Evolutionary conservation across 2,888 invertebrate species (phyloP), one percentile per base, ranked within the genome.

Genomic region (Cecidostiba fungosa): DNA sequence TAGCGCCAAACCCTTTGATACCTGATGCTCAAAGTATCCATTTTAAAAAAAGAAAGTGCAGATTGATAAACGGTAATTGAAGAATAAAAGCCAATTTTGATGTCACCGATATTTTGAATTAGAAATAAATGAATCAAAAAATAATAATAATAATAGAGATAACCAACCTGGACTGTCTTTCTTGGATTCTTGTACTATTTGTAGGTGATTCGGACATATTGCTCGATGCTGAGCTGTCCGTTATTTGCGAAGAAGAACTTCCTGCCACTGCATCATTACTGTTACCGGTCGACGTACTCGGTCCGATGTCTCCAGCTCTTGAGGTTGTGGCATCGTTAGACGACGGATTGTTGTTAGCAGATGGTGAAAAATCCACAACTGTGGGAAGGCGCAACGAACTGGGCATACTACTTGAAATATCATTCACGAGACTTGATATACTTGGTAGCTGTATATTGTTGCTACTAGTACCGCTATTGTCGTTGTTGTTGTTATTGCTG

Each of bases 1-100:
- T 88, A 87, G 39, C 88, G 87, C 88, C 88, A 88, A 14, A 89
- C 85, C 72, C 88, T 87, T 82, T 89, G 88, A 74, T 86, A 88
- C 54, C 83, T 86, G 50, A 14, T 66, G 14, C 14, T 66, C 14
- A 66, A 66, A 66, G 66, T 66, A 66, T 66, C 66, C 26, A 66
- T 26, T 62, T 26, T 3, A 26, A 26, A 62, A 23, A 62, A 62
- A 12, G 26, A 62, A 62, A n/a, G 6, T 26, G n/a, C 62, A 62
- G 3, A 0, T 62, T 23, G 1, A 23, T 10, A 59, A 59, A 8
- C 23, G 50, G 50, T 50, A 59, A 59, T 59, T 8, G 2, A 23
- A 19, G 23, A 23, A 23, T 59, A 10, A 59, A 59, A 59, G 6
- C 4, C 1, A 69, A 32, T 66, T 0, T 36, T 14, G 26, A 12